Base-by-base conservation (phyloP, 2,888 invertebrate species). In the Phasia obesa region DNA sequence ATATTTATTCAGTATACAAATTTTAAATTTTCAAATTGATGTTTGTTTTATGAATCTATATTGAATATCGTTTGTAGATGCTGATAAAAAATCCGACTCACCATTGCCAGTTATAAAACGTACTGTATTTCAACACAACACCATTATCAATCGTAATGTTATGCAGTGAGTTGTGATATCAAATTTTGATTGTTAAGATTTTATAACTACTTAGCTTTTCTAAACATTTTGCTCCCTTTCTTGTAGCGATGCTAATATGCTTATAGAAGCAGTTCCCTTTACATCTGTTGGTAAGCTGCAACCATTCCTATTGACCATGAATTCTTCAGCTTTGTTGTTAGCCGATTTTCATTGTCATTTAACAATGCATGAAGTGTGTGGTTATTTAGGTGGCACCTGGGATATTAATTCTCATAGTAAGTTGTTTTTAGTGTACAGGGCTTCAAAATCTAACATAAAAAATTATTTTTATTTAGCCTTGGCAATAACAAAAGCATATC, bases 301-400 rank as follows among this genome's bases (percentile, higher is more conserved):
- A 91, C 98, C 98, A 13, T 98, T 98, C 91, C 92, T 96, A 71
- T 94, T 98, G 6, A 96, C 97, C 21, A 93, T 98, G 81, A 95
- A 96, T 75, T 96, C 97, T 23, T 97, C 97, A 88, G 96, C 97
- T 2, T 94, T 96, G 78, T 93, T 98, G 21, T 93, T 98, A 81
- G 95, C 98, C 88, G 98, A 98, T 91, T 96, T 98, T 87, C 98
- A 98, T 90, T 97, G 97, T 88, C 98, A 98, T 91, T 93, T 98
- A 86, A 97, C 96, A n/a, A 96, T 95, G 88, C 96, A 96, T 87
- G 98, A 98, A 92, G 97, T 98, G 15, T 97, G 97, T 88, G 99
- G 99, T n/a, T 99, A 98, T 91, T 92, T 99, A 65, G 98, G 96
- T 65, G 98, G 99, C 4, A 95, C 95, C 77, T 99, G 98, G 98